These are phyloP conservation scores for Sinopyrophorus schimmeli DNA, from an alignment of 2,888 invertebrate genomes.

Conservation along the genomic window DNA sequence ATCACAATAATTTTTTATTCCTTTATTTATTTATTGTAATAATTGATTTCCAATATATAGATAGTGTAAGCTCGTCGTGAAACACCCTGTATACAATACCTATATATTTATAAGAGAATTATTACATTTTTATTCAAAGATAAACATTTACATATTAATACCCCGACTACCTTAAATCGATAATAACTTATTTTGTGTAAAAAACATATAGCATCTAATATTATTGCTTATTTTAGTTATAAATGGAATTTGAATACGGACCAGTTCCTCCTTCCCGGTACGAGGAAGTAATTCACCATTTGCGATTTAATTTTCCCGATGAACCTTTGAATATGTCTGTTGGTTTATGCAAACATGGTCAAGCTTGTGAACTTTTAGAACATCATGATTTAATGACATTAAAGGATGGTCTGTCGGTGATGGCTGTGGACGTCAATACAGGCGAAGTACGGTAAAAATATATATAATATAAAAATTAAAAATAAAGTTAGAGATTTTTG, in stretches of 20 bases:
- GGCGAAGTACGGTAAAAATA: slow-evolving; percentile 60
- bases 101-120: too few species aligned
- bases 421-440: slow-evolving; percentile 64
- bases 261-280: slow-evolving; percentile 58
- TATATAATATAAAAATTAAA: too few species aligned
- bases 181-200: too few species aligned
- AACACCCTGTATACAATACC: too few species aligned
- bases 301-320: slow-evolving; percentile 76
- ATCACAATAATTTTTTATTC: too few species aligned
- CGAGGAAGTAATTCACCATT: slow-evolving; percentile 69
- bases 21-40: too few species aligned
- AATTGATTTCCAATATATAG: too few species aligned
- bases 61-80: too few species aligned
- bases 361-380: slow-evolving; percentile 73
- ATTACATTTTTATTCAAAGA: too few species aligned
- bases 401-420: slow-evolving; percentile 72
- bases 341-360: slow-evolving; percentile 70
- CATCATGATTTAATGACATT: slow-evolving; percentile 73
- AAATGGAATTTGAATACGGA: slow-evolving; percentile 52
- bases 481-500: slow-evolving; percentile 8
- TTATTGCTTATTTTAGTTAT: slow-evolving; percentile 1
- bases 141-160: too few species aligned
- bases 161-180: too few species aligned
- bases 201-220: too few species aligned
- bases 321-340: slow-evolving; percentile 82